Evolutionary conservation across 2,113 vertebrate genomes (phyloP), one percentile per base, ranked within the genome.

Genomic region (Mus pahari): DNA sequence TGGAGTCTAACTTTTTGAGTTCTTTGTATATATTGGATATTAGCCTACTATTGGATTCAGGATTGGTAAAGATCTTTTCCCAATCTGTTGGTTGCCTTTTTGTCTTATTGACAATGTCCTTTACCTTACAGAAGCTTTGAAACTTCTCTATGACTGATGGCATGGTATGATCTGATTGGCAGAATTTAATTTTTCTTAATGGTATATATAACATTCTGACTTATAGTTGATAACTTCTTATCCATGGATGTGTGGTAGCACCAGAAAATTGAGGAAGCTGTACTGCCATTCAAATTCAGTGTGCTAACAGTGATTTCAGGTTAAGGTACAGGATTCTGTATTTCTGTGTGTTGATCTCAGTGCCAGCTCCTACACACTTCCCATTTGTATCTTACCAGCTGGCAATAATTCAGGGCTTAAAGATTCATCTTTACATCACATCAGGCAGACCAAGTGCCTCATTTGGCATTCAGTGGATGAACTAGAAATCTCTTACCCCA

Each of bases 331-430:
- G 11, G 16, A 83, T 33, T 64, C 53, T 83, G 13, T 62, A 70
- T 83, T 87, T 92, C 62, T 58, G 1, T 45, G 2, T 0, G 75
- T 62, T 83, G 84, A 96, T 68, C 86, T 94, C 73, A 45, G 28
- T 90, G 62, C n/a, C 16, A 60, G 50, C 39, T 92, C 70, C 24
- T 31, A 73, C 53, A 12, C 26, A 17, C 17, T 7, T 90, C 39
- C 70, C 68, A 84, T 8, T 79, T 91, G 82, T 74, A 50, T 79
- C 73, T 73, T 31, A 74, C 71, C 87, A 89, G 92, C 36, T 62
- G 48, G 60, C 77, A 78, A 53, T 86, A 48, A 86, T 82, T 92
- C 88, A 91, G 53, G 39, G 53, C 79, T 74, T 96, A 81, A 94
- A 75, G 92, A 36, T 73, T 62, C 12, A 39, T 50, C 50, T 86